Evolutionary conservation across 2,888 invertebrate genomes (phyloP).

Genomic region (Congeria kusceri): DNA sequence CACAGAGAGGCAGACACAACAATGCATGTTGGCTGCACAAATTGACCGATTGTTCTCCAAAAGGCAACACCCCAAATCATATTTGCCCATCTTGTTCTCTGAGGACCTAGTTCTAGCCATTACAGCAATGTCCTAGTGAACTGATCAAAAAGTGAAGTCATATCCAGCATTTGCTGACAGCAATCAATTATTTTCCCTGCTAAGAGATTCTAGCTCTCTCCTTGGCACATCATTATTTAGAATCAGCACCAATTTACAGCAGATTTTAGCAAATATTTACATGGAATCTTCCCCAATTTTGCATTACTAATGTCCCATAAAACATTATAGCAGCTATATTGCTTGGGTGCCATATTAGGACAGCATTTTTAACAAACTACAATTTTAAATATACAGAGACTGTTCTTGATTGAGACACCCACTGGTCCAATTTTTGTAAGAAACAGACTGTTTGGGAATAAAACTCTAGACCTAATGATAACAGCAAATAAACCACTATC

Average conservation of each 20-base stretch:
- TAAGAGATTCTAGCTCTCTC: too few relatives aligned
- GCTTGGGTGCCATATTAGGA: too few relatives aligned
- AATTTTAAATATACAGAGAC: too few relatives aligned
- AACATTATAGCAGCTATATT: background rate
- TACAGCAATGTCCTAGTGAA: background rate
- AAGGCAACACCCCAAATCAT: background rate
- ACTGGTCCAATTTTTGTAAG: too few relatives aligned
- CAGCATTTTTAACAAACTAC: too few relatives aligned
- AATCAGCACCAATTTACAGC: slow-evolving; percentile 17
- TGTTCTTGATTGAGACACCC: too few relatives aligned
- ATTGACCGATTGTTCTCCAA: background rate
- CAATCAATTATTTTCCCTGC: too few relatives aligned
- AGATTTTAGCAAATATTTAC: slow-evolving; percentile 41
- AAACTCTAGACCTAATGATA: too few relatives aligned
- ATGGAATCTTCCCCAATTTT: slow-evolving; percentile 17
- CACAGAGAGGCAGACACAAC: background rate
- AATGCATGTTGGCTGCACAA: background rate
- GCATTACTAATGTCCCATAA: slow-evolving; percentile 7
- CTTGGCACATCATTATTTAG: slow-evolving; percentile 23
- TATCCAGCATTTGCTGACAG: too few relatives aligned
- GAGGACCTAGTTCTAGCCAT: background rate
- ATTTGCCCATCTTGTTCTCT: background rate
- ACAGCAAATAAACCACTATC: too few relatives aligned
- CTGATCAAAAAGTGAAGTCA: too few relatives aligned
- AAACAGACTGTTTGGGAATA: too few relatives aligned